Conservation (phyloP, 1,140 invertebrate species). For the Bombus affinis region DNA sequence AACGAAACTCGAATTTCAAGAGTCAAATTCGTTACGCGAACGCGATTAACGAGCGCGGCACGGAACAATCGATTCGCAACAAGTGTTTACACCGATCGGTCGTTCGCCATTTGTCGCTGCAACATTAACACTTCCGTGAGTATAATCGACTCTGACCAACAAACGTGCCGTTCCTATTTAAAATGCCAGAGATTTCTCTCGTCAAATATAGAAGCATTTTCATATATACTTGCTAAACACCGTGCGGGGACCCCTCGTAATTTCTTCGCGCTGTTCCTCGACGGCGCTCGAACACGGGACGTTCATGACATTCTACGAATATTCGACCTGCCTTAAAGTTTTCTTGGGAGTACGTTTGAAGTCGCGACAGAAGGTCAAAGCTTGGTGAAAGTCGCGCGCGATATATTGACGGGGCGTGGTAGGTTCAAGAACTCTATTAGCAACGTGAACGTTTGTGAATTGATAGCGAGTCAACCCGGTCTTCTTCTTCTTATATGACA, state of each 20-base stretch:
- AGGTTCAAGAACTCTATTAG: conserved; percentile 67
- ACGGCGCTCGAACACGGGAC: neutral
- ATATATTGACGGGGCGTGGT: conserved; percentile 48
- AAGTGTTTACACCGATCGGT: conserved; percentile 30
- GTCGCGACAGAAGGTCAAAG: neutral
- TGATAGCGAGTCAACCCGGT: conserved; percentile 49
- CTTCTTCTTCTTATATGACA: neutral
- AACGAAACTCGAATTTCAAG: neutral
- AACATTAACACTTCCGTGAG: neutral
- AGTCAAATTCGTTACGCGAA: neutral
- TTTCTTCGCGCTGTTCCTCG: neutral
- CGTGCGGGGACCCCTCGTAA: neutral
- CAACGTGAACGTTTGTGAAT: conserved; percentile 36
- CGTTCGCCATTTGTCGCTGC: neutral
- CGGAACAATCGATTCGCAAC: conserved; percentile 39
- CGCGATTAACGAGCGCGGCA: neutral
- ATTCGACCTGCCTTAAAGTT: conserved; percentile 12
- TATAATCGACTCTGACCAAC: neutral
- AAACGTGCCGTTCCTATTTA: neutral
- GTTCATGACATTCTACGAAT: neutral
- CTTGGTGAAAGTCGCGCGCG: conserved; percentile 13
- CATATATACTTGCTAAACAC: neutral
- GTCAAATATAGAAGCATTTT: neutral
- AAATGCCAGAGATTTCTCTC: neutral
- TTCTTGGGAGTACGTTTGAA: neutral